Percentiles rank a stretch among this genome's conserved stretches.
phyloP scores from a whole-genome alignment of 2,113 vertebrate species.

The Baryphthengus martii region DNA sequence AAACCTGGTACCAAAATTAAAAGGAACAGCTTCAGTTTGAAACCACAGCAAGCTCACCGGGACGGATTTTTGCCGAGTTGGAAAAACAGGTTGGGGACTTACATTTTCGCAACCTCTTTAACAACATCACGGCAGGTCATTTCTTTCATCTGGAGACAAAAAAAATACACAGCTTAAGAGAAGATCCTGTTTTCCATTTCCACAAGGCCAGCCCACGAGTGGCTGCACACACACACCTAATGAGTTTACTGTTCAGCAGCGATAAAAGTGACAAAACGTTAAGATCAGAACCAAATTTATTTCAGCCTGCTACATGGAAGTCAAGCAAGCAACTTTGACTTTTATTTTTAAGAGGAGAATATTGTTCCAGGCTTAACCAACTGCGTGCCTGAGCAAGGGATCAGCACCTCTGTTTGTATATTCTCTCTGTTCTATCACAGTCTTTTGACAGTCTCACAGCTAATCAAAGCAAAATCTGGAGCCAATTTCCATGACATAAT shows the following conservation, averaged over 20 bases:
- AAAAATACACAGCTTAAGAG: background rate
- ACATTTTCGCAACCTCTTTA: slow-evolving; percentile 99
- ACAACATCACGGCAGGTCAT: slow-evolving; percentile 96
- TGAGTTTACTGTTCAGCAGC: background rate
- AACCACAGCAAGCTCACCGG: background rate
- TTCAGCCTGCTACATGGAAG: background rate
- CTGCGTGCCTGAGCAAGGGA: background rate
- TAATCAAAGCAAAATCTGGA: background rate
- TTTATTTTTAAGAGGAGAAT: background rate
- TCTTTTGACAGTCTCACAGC: background rate
- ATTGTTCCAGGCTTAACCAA: background rate
- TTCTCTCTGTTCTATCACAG: background rate
- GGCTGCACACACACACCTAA: rapidly evolving
- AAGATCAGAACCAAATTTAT: background rate
- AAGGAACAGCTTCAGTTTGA: background rate
- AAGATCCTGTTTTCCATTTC: background rate
- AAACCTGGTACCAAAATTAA: background rate
- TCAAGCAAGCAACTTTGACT: background rate
- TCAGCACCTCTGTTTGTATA: background rate
- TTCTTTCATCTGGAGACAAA: slow-evolving; percentile 88
- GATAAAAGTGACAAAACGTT: background rate
- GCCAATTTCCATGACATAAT: background rate
- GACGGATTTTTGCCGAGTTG: background rate
- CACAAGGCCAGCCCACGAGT: background rate
- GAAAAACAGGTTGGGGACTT: slow-evolving; percentile 63